Base-by-base conservation (phyloP, 1,140 invertebrate species). In the Oryzaephilus surinamensis region DNA sequence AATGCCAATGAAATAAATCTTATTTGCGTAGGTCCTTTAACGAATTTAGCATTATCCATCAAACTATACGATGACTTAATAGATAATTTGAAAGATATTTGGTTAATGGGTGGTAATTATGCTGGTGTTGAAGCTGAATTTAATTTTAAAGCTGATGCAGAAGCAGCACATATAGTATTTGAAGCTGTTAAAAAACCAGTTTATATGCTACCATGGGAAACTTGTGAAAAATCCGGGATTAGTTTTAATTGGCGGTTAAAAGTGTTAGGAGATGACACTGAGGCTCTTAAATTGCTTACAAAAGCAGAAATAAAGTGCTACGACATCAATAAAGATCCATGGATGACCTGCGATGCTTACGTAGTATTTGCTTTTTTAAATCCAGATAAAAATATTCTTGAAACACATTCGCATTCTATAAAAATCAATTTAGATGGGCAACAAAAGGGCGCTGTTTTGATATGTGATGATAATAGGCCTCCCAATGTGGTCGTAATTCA, bases 141-240 rank as follows among this genome's bases (percentile, higher is more conserved):
- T 52, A 89, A 90, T 63, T 90, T 90, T 54, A 69, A 71, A 34
- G 58, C 59, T 12, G 84, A 89, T 63, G 82, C 84, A 0, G 84
- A 89, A 65, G 81, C 83, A 16, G 84, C 79, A 0, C 66, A 75
- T 52, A 76, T 85, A 21, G 72, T 84, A 8, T 57, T 88, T 1
- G 60, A 63, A 6, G 67, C 60, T 35, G 60, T 64, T 3, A 50
- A 46, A 32, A 73, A 71, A 42, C 75, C 71, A n/a, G 62, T 80
- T 2, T 67, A 61, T 43, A 58, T 82, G 18, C 52, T 79, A 4
- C 74, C 79, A 4, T 81, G 76, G 77, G 78, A 81, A 57, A 61
- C 71, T 2, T 74, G 72, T 42, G 47, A 69, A 5, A 51, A 60
- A 32, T 59, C 63, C 11, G 44, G 51, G 41, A 63, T 76, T 27